phyloP scores from a whole-genome alignment of 2,797 vertebrate genomes.

The Neopelma chrysocephalum region DNA sequence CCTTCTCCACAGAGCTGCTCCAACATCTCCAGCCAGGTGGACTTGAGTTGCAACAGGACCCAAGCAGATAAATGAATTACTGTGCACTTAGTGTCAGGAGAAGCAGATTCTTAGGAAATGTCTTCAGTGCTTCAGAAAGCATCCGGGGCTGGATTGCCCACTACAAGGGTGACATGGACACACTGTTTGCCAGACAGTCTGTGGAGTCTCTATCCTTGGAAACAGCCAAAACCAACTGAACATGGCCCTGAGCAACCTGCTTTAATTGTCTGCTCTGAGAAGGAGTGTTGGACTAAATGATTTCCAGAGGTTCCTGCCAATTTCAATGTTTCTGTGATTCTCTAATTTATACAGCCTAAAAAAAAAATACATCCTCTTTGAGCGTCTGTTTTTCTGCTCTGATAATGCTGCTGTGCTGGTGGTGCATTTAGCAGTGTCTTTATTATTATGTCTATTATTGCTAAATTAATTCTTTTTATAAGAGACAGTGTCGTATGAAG shows the following conservation, averaged over 20 bases:
- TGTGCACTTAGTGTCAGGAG: neutral
- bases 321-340: neutral
- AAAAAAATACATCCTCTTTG: neutral
- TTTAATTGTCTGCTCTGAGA: neutral
- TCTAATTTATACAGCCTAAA: neutral
- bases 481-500: neutral
- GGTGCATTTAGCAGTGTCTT: neutral
- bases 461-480: neutral
- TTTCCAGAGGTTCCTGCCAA: neutral
- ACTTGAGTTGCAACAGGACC: neutral
- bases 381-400: neutral
- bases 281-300: neutral
- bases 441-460: neutral
- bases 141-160: neutral
- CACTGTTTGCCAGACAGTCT: neutral
- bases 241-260: neutral
- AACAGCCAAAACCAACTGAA: neutral
- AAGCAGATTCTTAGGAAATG: neutral
- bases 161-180: too few relatives aligned
- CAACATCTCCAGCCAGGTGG: neutral
- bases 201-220: neutral
- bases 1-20: neutral
- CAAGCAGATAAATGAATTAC: neutral
- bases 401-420: neutral
- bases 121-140: neutral